Evolutionary conservation across 2,113 vertebrate species (phyloP).

Genomic region (Callospermophilus lateralis): DNA sequence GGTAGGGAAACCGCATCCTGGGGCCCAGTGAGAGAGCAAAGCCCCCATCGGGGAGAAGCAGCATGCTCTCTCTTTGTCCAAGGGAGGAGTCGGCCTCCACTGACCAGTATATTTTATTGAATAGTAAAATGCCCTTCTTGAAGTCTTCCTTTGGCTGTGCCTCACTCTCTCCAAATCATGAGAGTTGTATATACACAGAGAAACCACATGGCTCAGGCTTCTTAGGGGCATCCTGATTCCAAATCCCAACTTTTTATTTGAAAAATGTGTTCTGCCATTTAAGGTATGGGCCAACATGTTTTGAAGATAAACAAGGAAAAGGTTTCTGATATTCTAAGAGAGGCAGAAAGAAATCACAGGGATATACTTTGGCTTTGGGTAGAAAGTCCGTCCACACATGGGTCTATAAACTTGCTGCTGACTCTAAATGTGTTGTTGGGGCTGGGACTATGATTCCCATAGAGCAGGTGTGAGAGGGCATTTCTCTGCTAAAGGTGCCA

Average conservation of each 20-base stretch:
- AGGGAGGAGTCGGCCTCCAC: neutral
- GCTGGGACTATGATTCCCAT: neutral
- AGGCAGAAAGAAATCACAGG: neutral
- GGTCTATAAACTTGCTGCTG: neutral
- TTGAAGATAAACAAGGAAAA: neutral
- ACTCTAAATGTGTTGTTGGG: neutral
- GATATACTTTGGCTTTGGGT: neutral
- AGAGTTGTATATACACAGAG: neutral
- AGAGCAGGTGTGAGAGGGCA: neutral
- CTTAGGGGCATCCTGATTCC: neutral
- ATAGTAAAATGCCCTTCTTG: neutral
- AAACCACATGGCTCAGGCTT: neutral
- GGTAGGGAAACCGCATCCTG: constrained; percentile 33
- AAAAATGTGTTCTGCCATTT: neutral
- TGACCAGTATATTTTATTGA: constrained; percentile 21
- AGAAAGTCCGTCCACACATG: neutral
- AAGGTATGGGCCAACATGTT: neutral
- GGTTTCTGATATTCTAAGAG: neutral
- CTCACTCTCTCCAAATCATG: neutral
- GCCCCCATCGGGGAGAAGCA: neutral
- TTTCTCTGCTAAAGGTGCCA: neutral
- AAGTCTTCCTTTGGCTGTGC: neutral
- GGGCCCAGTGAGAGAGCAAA: neutral
- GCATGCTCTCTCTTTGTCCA: neutral
- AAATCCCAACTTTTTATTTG: constrained; percentile 12